Evolutionary conservation across 2,888 invertebrate species (phyloP), one percentile per base, ranked within the genome.

Genomic region (Tipula unca): DNA sequence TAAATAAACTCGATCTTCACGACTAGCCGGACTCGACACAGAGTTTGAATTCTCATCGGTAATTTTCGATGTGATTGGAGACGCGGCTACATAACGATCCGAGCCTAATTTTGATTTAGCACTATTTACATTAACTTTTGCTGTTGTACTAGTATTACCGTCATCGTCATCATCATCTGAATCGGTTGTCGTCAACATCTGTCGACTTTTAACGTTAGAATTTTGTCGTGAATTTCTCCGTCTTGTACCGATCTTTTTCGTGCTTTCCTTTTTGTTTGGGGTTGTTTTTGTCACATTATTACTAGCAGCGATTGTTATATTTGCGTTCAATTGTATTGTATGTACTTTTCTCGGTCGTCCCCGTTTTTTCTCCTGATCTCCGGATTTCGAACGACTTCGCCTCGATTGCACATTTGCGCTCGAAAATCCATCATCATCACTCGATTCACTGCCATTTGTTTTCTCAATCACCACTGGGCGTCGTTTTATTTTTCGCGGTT

Each of bases 301-400:
- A 14, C 32, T 5, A 39, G 36, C 82, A n/a, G 29, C 25, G 5
- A 83, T 36, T 54, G 54, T 25, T 17, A 29, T 17, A 17, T 29
- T 29, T 20, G 42, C 39, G 25, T 14, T 20, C 13, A 85, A 14
- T n/a, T 83, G 83, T 83, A 32, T 29, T 10, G 29, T 29, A 17
- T 83, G 83, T 3, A 36, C 20, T 87, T 92, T 92, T n/a, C 92
- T 89, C 20, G 91, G 92, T 85, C 91, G 89, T 2, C 69, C 69
- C 29, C 90, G 90, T 87, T 91, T 90, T 86, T 90, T 90, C 3
- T 88, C 87, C 17, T 88, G 87, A 4, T 87, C 87, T 14, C 85
- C 85, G 29, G 87, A 87, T 82, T 87, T 87, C 13, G 84, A 87
- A 86, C 86, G 86, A 86, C 88, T 86, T 48, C 87, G 85, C 85